Evolutionary conservation across 1,140 invertebrate genomes (phyloP), one percentile per base, ranked within the genome.

Genomic region (Ceratosolen fusciceps): DNA sequence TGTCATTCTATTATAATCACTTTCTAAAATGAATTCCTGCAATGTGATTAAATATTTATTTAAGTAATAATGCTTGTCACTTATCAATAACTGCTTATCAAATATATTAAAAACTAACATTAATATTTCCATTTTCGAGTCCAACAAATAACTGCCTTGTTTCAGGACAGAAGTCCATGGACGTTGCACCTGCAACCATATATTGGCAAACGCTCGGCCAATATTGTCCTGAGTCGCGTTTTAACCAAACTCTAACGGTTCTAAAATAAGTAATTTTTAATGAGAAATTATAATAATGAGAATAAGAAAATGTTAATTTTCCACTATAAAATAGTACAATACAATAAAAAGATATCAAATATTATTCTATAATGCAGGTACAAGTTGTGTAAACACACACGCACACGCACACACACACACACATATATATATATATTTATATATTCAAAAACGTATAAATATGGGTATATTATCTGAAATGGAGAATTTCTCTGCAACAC

Each of bases 131-230:
- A 93, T 98, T 99, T 84, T 99, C 97, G 86, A 98, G 93, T 7
- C 98, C 98, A 87, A 99, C 94, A 90, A 98, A 99, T 16, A 99
- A 90, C 84, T 96, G 94, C 80, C 96, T 92, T 24, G 95, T 95
- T 89, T 96, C 94, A 77, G 93, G 92, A 80, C 94, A 95, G 87
- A 97, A 98, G 86, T 94, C 93, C 86, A 99, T 92, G 47, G 95
- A 93, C 24, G 96, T 96, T 72, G 96, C 96, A 29, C 94, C 94
- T 72, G 95, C 95, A n/a, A 97, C 95, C 94, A 99, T 96, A 83
- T 95, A 96, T 85, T 99, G 97, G 87, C 98, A 99, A 85, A 99
- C 97, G 86, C 96, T 98, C 0, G 98, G 98, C 98, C 98, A 99
- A 90, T 98, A 99, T 84, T 99, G 97, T 1, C 98, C 98, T n/a